Evolutionary conservation across 2,797 vertebrate species (phyloP).

Genomic region (Champsocephalus gunnari): DNA sequence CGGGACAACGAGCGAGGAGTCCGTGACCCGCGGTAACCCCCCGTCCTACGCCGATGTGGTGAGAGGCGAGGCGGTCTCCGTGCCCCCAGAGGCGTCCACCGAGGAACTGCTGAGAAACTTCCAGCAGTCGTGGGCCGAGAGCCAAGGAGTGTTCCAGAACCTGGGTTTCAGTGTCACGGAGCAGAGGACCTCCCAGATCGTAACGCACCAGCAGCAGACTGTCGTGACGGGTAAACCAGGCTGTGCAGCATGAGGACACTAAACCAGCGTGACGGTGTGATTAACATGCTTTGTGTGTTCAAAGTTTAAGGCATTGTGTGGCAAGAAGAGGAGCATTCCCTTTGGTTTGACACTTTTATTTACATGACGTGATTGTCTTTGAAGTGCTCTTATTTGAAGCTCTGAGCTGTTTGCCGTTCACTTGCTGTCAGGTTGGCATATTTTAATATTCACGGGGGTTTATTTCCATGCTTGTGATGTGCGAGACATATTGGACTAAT

Average conservation of each 20-base stretch:
- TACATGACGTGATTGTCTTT: conserved; percentile 20
- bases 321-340: conserved; percentile 39
- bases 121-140: conserved; percentile 92
- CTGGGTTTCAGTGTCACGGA: conserved; percentile 87
- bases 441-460: conserved; percentile 47
- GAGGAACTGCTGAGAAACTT: conserved; percentile 89
- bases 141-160: conserved; percentile 88
- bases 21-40: conserved; percentile 84
- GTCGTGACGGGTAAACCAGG: conserved; percentile 89
- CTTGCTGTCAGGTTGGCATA: conserved; percentile 24
- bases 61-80: conserved; percentile 84
- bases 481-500: conserved; percentile 57
- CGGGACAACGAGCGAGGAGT: conserved; percentile 72
- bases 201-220: conserved; percentile 87
- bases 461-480: conserved; percentile 51
- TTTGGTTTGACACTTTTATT: conserved; percentile 18
- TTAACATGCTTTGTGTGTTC: conserved; percentile 56
- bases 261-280: conserved; percentile 73
- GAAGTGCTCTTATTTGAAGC: conserved; percentile 24
- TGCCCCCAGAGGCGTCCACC: conserved; percentile 83
- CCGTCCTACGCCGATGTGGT: conserved; percentile 95
- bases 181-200: conserved; percentile 84
- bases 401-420: conserved; percentile 2
- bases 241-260: conserved; percentile 80
- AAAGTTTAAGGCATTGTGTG: conserved; percentile 47